These are phyloP conservation scores for Laspeyria flexula DNA, from an alignment of 2,888 invertebrate species.

Conservation along the genomic window DNA sequence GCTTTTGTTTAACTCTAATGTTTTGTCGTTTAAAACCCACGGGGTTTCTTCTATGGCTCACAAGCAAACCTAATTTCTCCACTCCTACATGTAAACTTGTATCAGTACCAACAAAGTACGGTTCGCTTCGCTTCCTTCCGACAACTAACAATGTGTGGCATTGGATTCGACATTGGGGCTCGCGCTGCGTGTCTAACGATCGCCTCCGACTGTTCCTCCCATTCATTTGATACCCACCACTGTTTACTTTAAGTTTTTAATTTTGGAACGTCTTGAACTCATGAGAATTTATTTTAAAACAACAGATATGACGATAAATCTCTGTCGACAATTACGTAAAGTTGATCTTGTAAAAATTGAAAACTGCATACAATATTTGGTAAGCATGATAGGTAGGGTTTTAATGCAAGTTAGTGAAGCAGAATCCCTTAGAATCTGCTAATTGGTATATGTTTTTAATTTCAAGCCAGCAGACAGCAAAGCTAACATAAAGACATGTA, in stretches of 20 bases:
- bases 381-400: too few relatives aligned
- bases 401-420: too few relatives aligned
- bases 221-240: slow-evolving; percentile 66
- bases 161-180: slow-evolving; percentile 81
- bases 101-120: slow-evolving; percentile 68
- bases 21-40: too few relatives aligned
- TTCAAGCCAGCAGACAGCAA: too few relatives aligned
- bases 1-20: too few relatives aligned
- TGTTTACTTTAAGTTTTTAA: slow-evolving; percentile 53
- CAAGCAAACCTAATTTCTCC: slow-evolving; percentile 32
- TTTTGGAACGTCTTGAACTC: slow-evolving; percentile 20
- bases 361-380: too few relatives aligned
- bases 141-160: slow-evolving; percentile 80
- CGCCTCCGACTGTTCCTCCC: slow-evolving; percentile 75
- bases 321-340: not conserved
- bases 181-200: slow-evolving; percentile 76
- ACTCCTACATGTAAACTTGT: slow-evolving; percentile 43
- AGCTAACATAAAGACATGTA: too few relatives aligned
- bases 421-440: too few relatives aligned
- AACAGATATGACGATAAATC: not conserved
- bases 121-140: slow-evolving; percentile 75
- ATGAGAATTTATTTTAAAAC: not conserved
- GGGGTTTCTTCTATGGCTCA: not conserved
- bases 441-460: too few relatives aligned
- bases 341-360: too few relatives aligned